phyloP scores from a whole-genome alignment of 2,888 invertebrate genomes.

The Hemicrepidius hirtus region DNA sequence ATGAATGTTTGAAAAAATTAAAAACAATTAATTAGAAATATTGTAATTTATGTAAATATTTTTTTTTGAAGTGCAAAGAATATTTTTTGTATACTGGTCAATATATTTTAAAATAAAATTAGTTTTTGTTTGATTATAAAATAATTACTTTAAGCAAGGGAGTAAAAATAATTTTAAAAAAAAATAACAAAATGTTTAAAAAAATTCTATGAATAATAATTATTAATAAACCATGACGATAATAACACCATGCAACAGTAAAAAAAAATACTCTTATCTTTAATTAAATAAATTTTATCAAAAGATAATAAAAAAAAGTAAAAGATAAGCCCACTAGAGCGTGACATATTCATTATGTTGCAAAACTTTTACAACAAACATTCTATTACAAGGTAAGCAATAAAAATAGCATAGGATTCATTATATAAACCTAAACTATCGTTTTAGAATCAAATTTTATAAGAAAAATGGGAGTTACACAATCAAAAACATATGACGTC shows the following conservation, averaged over 20 bases:
- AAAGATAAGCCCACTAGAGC: conserved; percentile 18
- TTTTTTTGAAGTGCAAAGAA: too few species aligned
- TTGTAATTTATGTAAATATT: background rate
- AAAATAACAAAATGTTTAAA: too few species aligned
- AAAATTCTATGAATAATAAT: background rate
- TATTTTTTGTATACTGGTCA: too few species aligned
- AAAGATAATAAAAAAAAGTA: conserved; percentile 29
- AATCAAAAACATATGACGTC: conserved; percentile 10
- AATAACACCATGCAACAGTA: background rate
- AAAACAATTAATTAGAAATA: conserved; percentile 13
- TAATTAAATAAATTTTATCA: conserved; percentile 39
- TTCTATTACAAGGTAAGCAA: background rate
- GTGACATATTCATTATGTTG: conserved; percentile 27
- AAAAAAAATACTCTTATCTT: conserved; percentile 23
- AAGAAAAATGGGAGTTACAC: background rate
- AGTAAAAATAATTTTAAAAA: too few species aligned
- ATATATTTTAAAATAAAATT: too few species aligned
- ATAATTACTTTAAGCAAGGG: too few species aligned
- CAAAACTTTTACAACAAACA: background rate
- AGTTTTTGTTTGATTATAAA: too few species aligned
- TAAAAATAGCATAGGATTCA: background rate
- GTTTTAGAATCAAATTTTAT: background rate
- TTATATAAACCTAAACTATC: too few species aligned
- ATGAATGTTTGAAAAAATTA: conserved; percentile 33
- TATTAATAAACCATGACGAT: conserved; percentile 10